Evolutionary conservation across 1,140 invertebrate genomes (phyloP), one percentile per base, ranked within the genome.

Genomic region (Hormaphis cornu): DNA sequence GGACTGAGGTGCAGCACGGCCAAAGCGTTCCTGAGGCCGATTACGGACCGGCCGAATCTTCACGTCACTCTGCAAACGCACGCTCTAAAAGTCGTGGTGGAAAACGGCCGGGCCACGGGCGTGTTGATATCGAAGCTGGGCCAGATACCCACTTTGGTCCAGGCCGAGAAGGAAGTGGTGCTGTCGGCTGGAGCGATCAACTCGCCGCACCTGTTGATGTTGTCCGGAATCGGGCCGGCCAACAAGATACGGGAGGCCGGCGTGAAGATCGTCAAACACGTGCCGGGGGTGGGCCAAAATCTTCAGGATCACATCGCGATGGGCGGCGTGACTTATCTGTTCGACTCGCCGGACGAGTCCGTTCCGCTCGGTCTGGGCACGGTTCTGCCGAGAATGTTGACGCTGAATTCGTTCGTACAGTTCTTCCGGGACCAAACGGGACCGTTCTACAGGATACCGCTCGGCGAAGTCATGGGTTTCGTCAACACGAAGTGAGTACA

Each of bases 221-320:
- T 93, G 5, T 89, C 87, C 1, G 88, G 87, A 2, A 76, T 86
- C 12, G 91, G 91, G 4, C 88, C 90, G 0, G 75, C 73, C 6
- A 77, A 82, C 5, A 84, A 91, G 74, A 74, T 84, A 2, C 50
- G 72, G 0, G 72, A 78, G 10, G 72, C 85, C 9, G 81, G 82
- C n/a, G 86, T 91, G 20, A 71, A 75, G 7, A 72, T 81, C 8
- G 50, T 82, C 1, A 75, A 81, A 2, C 77, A 87, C 75, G 76
- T 86, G 35, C 85, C 89, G 0, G 88, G 87, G 0, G 90, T 94
- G 1, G 91, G 91, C 0, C 75, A 82, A 69, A 93, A 93, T 79
- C 79, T 94, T 6, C 89, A 89, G 76, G 88, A 89, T 77, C 88
- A 90, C 74, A 81, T 87, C 0, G 86, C 86, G 1, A 83, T 88